phyloP scores from a whole-genome alignment of 2,888 invertebrate genomes.

The Willowsia nigromaculata region DNA sequence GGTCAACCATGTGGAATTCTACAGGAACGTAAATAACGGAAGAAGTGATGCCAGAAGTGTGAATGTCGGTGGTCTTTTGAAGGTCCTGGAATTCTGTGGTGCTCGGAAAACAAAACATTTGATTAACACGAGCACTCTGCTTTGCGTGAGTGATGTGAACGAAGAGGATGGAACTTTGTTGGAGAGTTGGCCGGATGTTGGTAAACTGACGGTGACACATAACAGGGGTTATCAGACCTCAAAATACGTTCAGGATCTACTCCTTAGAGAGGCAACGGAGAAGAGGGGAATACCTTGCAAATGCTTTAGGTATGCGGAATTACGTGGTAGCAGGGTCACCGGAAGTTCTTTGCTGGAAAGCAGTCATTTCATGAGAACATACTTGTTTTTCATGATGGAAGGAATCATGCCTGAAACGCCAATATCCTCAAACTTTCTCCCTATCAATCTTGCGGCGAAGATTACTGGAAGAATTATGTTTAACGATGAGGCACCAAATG shows the following conservation, averaged over 20 bases:
- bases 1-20: conserved; percentile 51
- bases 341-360: not conserved
- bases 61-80: conserved; percentile 57
- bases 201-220: not conserved
- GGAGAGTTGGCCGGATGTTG: conserved; percentile 61
- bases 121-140: not conserved
- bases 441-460: not conserved
- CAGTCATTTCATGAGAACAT: not conserved
- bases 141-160: not conserved
- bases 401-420: not conserved
- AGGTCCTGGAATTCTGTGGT: conserved; percentile 67
- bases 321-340: conserved; percentile 64
- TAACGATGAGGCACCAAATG: not conserved
- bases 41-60: too few species aligned
- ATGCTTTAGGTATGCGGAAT: conserved; percentile 50
- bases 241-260: conserved; percentile 67
- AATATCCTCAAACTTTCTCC: not conserved
- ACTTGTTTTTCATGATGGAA: not conserved
- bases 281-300: conserved; percentile 69
- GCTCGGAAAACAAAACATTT: conserved; percentile 23
- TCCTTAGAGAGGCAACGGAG: conserved; percentile 54
- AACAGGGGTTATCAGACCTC: conserved; percentile 61
- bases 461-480: not conserved
- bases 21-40: not conserved
- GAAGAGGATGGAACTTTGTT: not conserved